Evolutionary conservation across 2,888 invertebrate genomes (phyloP), one percentile per base, ranked within the genome.

Genomic region (Selenia dentaria): DNA sequence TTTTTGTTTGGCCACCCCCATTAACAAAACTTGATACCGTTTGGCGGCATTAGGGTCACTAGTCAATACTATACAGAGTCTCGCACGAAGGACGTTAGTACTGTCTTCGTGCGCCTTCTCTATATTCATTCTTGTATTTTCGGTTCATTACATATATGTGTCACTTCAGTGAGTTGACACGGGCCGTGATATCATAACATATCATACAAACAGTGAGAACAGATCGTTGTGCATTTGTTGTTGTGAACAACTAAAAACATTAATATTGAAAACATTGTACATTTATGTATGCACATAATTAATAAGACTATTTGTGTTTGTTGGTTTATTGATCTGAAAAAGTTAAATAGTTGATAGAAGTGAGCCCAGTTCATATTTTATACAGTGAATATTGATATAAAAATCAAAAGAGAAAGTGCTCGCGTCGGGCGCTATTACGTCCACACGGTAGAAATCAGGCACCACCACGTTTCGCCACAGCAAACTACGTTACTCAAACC

Each of bases 381-480:
- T 10, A 18, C 13, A 57, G 44, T 49, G 44, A 32, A 39, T 25
- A 55, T 56, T 59, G 47, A 50, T 36, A 52, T 35, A 39, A 43
- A 13, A 28, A 34, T 45, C 34, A 6, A 11, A 25, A 8, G 3
- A 27, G 10, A 43, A 26, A 22, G 25, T 33, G 43, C 13, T 38
- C 27, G 12, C 38, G 14, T 34, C 31, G 6, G 37, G 47, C 36
- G 31, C 42, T 47, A 50, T 62, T 59, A 43, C 29, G 58, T 52
- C 59, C 41, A 35, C 46, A 34, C 45, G 33, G 63, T 34, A 54
- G 56, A 53, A 53, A 65, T 68, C 78, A 79, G 63, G 56, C 80
- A 59, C 68, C 87, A 87, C 78, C 85, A 89, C 89, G 89, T 89
- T 89, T 76, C 87, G 89, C 66, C 89, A 87, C 83, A 81, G 86